Evolutionary conservation across 1,140 invertebrate species (phyloP), one percentile per base, ranked within the genome.

Genomic region (Halictus rubicundus): DNA sequence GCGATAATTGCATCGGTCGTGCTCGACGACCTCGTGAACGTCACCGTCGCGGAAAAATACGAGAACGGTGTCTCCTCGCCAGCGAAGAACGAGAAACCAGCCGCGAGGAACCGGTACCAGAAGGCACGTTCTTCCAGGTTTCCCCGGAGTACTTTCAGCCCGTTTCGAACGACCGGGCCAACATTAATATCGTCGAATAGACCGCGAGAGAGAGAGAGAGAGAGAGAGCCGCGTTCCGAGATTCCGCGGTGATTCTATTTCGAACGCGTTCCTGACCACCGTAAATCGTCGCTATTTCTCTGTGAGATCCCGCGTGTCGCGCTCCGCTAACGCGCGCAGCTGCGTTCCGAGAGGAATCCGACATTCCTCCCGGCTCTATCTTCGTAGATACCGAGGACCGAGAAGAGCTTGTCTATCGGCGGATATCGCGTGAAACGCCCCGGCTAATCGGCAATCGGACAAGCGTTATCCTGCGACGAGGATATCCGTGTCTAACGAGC

Each of bases 1-100:
- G 61, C 78, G 74, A 77, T 86, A 87, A 87, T 87, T 84, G 82
- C 78, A 21, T 42, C 57, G 65, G 46, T 63, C 68, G 54, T 25
- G 64, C 82, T 52, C 39, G 64, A 68, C 80, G 81, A 54, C 27
- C 52, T 49, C 74, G 75, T 16, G 25, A 57, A 52, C 46, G 27
- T 12, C 27, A 16, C 42, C 39, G 37, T 12, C 39, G 52, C 23
- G 66, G 71, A 64, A 84, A 83, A 84, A 82, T 78, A 60, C 39
- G 59, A 27, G 25, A 5, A 16, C 39, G 39, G 1, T 1, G 21
- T n/a, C 14, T 16, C 4, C 16, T 5, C 19, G 9, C 42, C 42
- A 14, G 42, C 42, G 42, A 32, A 32, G 42, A 14, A 46, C 42
- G 42, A 14, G 42, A 46, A 46, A 32, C 32, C 32, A 32, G 32